Evolutionary conservation across 1,140 invertebrate genomes (phyloP).

Genomic region (Pristionchus pacificus): DNA sequence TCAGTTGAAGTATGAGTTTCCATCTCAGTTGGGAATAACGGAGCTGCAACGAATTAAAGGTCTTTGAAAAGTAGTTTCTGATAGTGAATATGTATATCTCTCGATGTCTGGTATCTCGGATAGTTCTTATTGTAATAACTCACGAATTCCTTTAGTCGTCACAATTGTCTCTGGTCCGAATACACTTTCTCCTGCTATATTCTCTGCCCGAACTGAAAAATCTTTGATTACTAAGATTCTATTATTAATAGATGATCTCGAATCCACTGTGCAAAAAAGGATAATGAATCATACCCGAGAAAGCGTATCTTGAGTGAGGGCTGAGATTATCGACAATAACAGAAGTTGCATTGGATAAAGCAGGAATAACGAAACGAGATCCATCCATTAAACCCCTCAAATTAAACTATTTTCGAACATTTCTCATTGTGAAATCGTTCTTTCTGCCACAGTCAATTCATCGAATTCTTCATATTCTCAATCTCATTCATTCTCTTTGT

Average conservation of each 20-base stretch:
- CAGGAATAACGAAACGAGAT: slow-evolving; percentile 25
- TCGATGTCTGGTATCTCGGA: no score
- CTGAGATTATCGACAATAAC: slow-evolving; percentile 28
- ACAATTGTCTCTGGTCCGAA: slow-evolving; percentile 42
- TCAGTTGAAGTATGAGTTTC: no score
- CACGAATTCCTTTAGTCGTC: not conserved
- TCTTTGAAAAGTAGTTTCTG: no score
- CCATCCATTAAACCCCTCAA: not conserved
- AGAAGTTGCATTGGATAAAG: slow-evolving; percentile 26
- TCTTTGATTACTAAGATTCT: not conserved
- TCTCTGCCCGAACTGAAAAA: slow-evolving; percentile 52
- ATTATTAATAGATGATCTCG: slow-evolving; percentile 16
- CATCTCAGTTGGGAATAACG: no score
- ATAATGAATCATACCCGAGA: not conserved
- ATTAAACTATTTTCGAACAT: not conserved
- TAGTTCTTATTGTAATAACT: no score
- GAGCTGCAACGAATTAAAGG: no score
- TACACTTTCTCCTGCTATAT: slow-evolving; percentile 48
- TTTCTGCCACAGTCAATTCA: not conserved
- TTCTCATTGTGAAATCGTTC: not conserved
- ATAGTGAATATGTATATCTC: no score
- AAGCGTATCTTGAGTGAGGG: slow-evolving; percentile 13
- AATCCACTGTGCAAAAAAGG: not conserved
- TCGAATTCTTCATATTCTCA: no score
- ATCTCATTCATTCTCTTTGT: no score